These are phyloP conservation scores for Oreochromis aureus DNA, from an alignment of 2,113 vertebrate species.

Conservation along the genomic window DNA sequence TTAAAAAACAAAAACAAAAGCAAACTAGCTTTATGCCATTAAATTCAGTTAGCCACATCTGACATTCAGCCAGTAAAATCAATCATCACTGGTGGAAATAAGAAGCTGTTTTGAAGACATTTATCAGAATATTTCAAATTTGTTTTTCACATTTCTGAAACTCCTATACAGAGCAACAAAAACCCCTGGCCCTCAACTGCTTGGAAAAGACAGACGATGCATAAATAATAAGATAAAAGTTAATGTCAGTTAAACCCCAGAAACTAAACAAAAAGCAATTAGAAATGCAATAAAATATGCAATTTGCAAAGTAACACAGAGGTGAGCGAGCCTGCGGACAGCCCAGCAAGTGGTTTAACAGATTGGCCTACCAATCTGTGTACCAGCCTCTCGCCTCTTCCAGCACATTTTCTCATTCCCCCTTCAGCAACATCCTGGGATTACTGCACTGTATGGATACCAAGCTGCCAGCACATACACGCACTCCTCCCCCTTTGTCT, in stretches of 20 bases:
- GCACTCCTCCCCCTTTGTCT: background rate
- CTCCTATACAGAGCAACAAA: background rate
- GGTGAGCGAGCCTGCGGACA: slow-evolving; percentile 6
- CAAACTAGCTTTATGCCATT: background rate
- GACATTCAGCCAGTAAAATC: background rate
- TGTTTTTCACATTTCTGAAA: background rate
- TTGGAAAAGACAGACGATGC: background rate
- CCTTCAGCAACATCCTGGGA: slow-evolving; percentile 7
- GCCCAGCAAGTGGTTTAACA: background rate
- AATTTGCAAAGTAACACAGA: background rate
- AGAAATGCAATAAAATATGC: background rate
- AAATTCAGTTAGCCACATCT: background rate
- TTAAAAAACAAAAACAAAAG: background rate
- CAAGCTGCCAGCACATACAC: background rate
- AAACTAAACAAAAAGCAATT: background rate
- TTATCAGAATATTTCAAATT: background rate
- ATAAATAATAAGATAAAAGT: background rate
- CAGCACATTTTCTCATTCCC: background rate
- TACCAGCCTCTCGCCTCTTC: background rate
- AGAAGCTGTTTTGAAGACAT: background rate
- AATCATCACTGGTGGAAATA: background rate
- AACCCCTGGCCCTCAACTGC: background rate
- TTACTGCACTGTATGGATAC: background rate
- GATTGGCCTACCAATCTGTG: slow-evolving; percentile 16
- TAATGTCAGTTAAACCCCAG: background rate